Evolutionary conservation across 2,113 vertebrate genomes (phyloP).

Genomic region (Cyprinodon brontotheroides): DNA sequence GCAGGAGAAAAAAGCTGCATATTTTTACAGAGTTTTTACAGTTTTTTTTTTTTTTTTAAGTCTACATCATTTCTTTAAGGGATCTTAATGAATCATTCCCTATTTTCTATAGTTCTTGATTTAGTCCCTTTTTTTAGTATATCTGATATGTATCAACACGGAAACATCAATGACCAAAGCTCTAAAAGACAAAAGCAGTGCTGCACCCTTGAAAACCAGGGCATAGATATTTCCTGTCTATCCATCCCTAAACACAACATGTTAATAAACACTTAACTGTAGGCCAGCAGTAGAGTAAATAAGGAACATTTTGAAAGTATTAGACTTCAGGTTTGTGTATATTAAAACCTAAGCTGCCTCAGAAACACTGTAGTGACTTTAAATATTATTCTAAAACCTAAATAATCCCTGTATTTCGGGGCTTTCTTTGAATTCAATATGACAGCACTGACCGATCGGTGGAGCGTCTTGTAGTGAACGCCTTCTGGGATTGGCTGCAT

Average conservation of each 20-base stretch:
- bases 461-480: constrained; percentile 88
- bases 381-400: constrained; percentile 11
- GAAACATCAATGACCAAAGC: not conserved
- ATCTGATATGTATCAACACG: not conserved
- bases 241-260: not conserved
- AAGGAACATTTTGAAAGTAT: not conserved
- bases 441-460: constrained; percentile 82
- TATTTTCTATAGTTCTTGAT: not conserved
- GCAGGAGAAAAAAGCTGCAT: too few species aligned
- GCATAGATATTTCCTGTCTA: not conserved
- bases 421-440: constrained; percentile 4
- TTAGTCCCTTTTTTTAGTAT: not conserved
- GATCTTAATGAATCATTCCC: too few species aligned
- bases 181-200: not conserved
- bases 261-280: constrained; percentile 7
- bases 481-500: constrained; percentile 88
- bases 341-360: constrained; percentile 3
- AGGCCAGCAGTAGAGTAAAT: constrained; percentile 1
- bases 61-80: too few species aligned
- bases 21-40: too few species aligned
- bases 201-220: not conserved
- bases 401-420: constrained; percentile 1
- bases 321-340: not conserved
- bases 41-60: too few species aligned
- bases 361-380: not conserved